These are phyloP conservation scores for Amaurobius ferox DNA, from an alignment of 2,888 invertebrate genomes.

Conservation along the genomic window DNA sequence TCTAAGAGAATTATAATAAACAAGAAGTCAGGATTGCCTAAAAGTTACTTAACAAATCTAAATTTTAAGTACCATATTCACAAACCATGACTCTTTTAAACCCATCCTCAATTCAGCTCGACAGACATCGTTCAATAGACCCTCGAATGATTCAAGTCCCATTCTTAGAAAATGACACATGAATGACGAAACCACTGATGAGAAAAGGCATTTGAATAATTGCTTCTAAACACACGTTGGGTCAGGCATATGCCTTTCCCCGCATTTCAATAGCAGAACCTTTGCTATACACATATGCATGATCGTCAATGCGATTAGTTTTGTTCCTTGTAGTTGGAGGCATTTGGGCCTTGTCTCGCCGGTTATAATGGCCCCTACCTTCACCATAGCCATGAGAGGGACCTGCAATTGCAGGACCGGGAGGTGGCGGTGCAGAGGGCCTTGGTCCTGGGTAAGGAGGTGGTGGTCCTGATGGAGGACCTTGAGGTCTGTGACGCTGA, in stretches of 20 bases:
- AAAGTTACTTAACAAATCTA: too few species aligned
- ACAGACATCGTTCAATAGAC: background rate
- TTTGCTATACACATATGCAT: slow-evolving; percentile 84
- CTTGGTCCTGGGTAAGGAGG: slow-evolving; percentile 76
- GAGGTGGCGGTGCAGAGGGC: slow-evolving; percentile 75
- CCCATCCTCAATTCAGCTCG: background rate
- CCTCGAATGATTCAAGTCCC: background rate
- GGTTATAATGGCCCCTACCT: slow-evolving; percentile 83
- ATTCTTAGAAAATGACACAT: background rate
- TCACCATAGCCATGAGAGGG: slow-evolving; percentile 85
- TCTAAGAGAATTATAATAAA: too few species aligned
- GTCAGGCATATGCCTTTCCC: slow-evolving; percentile 78
- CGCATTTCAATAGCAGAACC: slow-evolving; percentile 86
- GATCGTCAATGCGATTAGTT: slow-evolving; percentile 80
- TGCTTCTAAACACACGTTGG: slow-evolving; percentile 47
- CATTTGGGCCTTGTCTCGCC: slow-evolving; percentile 78
- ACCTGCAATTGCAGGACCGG: slow-evolving; percentile 77
- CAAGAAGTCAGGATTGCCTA: too few species aligned
- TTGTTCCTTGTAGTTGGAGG: slow-evolving; percentile 80
- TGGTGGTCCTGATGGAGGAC: slow-evolving; percentile 74
- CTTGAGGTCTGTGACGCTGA: slow-evolving; percentile 73
- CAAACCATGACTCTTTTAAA: background rate
- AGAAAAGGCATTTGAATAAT: slow-evolving; percentile 57
- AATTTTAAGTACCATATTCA: too few species aligned
- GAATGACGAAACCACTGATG: slow-evolving; percentile 24